phyloP scores from a whole-genome alignment of 1,140 invertebrate genomes.

The Heterodera carotae region DNA sequence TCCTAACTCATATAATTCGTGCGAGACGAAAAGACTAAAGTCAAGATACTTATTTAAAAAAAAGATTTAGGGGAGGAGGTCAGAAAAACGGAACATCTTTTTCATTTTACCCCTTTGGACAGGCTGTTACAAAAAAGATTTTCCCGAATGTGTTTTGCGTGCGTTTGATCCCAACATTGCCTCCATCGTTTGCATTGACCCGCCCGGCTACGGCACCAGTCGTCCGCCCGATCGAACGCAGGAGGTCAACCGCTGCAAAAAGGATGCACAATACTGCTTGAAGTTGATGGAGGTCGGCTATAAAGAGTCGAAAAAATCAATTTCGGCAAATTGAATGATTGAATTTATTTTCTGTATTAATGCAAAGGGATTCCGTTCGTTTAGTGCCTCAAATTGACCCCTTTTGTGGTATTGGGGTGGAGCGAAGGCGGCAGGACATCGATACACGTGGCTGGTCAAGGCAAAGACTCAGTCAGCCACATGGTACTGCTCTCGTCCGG shows the following conservation, averaged over 20 bases:
- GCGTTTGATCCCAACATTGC: conserved; percentile 55
- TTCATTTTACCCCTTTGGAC: too few species aligned
- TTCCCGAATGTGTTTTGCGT: conserved; percentile 52
- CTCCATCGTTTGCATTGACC: conserved; percentile 63
- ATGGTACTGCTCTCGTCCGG: conserved; percentile 59
- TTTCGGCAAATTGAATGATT: too few species aligned
- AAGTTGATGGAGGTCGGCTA: conserved; percentile 42
- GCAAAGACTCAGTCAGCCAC: conserved; percentile 44
- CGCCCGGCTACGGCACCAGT: conserved; percentile 61
- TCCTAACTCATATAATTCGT: too few species aligned
- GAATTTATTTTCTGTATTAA: too few species aligned
- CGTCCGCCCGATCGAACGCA: conserved; percentile 62
- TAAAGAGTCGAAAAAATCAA: too few species aligned
- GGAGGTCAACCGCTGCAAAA: conserved; percentile 59
- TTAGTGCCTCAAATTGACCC: conserved; percentile 51
- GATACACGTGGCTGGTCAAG: conserved; percentile 58
- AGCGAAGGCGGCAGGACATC: conserved; percentile 63
- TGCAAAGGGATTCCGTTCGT: conserved; percentile 25
- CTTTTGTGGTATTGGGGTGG: conserved; percentile 62
- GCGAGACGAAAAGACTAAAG: too few species aligned
- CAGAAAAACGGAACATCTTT: too few species aligned
- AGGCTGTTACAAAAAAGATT: conserved; percentile 65
- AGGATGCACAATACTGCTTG: conserved; percentile 59
- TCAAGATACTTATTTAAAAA: too few species aligned
- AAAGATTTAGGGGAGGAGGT: too few species aligned